Conservation (phyloP, 1,140 invertebrate species). For the Drosophila pectinifera region DNA sequence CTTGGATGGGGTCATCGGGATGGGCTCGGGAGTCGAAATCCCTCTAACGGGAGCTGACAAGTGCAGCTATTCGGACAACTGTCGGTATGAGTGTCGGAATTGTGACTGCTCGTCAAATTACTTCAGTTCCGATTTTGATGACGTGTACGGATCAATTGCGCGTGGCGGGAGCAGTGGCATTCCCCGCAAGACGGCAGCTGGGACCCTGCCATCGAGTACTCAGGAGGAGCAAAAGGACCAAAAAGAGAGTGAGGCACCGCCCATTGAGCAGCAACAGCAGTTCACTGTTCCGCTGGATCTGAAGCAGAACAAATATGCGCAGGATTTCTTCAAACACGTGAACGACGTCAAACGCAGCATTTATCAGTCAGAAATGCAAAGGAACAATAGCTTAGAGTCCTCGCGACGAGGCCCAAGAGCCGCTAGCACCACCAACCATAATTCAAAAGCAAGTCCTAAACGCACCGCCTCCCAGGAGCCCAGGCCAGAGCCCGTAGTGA, state of each 20-base stretch:
- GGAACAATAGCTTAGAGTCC: constrained; percentile 71
- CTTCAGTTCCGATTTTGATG: constrained; percentile 84
- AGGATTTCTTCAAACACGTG: constrained; percentile 84
- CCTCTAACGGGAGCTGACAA: constrained; percentile 45
- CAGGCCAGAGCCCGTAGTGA: constrained; percentile 43
- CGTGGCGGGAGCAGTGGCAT: constrained; percentile 75
- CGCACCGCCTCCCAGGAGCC: constrained; percentile 30
- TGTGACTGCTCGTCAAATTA: constrained; percentile 84
- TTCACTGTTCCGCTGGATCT: constrained; percentile 54
- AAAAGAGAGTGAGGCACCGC: constrained; percentile 13
- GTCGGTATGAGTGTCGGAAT: constrained; percentile 82
- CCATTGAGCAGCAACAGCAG: constrained; percentile 27
- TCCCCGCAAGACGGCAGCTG: constrained; percentile 75
- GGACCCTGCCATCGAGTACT: constrained; percentile 66
- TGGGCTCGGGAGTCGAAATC: constrained; percentile 1
- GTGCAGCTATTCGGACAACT: constrained; percentile 82
- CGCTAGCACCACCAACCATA: constrained; percentile 1
- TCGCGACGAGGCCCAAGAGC: constrained; percentile 25
- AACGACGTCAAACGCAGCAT: constrained; percentile 84
- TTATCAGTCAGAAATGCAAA: constrained; percentile 82
- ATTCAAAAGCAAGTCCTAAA: constrained; percentile 47
- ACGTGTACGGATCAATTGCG: constrained; percentile 72
- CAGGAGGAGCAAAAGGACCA: constrained; percentile 26
- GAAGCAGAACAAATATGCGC: constrained; percentile 83
- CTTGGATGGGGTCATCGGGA: constrained; percentile 67